phyloP scores from a whole-genome alignment of 2,797 vertebrate genomes.

The Sebastes oblongus region DNA sequence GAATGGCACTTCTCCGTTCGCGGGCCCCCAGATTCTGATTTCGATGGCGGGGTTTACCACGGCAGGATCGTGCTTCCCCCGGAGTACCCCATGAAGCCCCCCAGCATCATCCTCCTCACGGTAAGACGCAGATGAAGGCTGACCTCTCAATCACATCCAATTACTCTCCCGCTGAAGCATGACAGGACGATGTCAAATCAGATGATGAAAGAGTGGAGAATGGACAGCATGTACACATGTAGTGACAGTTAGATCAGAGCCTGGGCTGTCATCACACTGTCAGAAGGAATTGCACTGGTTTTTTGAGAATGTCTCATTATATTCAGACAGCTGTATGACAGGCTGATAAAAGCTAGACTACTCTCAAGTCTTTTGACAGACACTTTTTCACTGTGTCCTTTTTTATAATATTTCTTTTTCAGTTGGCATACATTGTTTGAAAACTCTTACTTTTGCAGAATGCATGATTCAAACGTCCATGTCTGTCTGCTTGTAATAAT shows the following conservation, averaged over 20 bases:
- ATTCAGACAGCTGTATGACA: slow-evolving; percentile 15
- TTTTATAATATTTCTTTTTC: background rate
- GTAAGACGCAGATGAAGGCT: slow-evolving; percentile 76
- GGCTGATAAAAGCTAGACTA: slow-evolving; percentile 16
- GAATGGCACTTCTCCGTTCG: slow-evolving; percentile 99
- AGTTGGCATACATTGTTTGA: slow-evolving; percentile 8
- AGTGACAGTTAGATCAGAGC: slow-evolving; percentile 41
- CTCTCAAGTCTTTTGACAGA: slow-evolving; percentile 14
- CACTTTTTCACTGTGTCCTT: background rate
- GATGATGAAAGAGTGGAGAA: slow-evolving; percentile 40
- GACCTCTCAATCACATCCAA: background rate
- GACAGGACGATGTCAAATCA: slow-evolving; percentile 21
- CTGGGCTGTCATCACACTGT: slow-evolving; percentile 27
- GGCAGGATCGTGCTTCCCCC: slow-evolving; percentile 96
- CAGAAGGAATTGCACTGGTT: slow-evolving; percentile 3
- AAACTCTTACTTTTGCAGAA: slow-evolving; percentile 1
- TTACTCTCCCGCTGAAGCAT: slow-evolving; percentile 8
- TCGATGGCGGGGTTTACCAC: slow-evolving; percentile 96
- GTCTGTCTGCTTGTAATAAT: background rate
- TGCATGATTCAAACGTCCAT: background rate
- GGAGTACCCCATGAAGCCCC: slow-evolving; percentile 99
- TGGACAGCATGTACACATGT: slow-evolving; percentile 24
- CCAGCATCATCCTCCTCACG: slow-evolving; percentile 97
- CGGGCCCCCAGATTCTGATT: slow-evolving; percentile 97
- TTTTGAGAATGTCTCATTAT: slow-evolving; percentile 17